These are phyloP conservation scores for Strix uralensis DNA, from an alignment of 2,113 vertebrate species.

Conservation along the genomic window DNA sequence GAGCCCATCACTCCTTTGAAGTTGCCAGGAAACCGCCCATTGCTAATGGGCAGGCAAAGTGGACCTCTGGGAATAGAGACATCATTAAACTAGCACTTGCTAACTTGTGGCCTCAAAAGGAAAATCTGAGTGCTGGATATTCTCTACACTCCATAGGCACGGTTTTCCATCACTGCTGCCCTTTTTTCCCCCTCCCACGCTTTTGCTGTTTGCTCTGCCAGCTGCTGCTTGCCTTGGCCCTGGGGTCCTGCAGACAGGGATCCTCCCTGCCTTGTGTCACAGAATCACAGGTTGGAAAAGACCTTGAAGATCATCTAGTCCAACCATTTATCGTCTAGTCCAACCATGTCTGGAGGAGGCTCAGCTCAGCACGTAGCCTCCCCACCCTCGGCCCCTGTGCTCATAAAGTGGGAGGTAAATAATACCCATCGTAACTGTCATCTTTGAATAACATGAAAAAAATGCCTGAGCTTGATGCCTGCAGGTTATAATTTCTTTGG, in stretches of 20 bases:
- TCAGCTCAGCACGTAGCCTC: accelerated
- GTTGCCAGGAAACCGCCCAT: neutral
- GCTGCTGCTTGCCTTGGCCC: neutral
- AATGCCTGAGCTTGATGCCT: neutral
- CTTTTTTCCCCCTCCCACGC: neutral
- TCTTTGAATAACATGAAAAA: neutral
- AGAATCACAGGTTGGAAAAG: no score
- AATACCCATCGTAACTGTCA: accelerated
- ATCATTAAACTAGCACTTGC: neutral
- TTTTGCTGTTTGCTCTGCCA: neutral
- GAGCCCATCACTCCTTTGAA: neutral
- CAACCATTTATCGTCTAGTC: no score
- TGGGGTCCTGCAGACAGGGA: neutral
- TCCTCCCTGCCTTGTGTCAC: neutral
- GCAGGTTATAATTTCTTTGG: neutral
- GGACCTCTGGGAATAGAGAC: accelerated
- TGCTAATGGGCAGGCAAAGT: neutral
- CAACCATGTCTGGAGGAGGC: neutral
- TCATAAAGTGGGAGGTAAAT: neutral
- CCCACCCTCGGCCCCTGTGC: accelerated
- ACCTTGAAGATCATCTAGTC: no score
- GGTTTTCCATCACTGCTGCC: accelerated
- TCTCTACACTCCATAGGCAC: neutral
- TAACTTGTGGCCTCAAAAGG: neutral
- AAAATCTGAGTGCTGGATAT: neutral